Percentiles rank a stretch among this genome's conserved stretches.
phyloP scores from a whole-genome alignment of 1,140 invertebrate species.

The Rhizoglyphus robini region DNA sequence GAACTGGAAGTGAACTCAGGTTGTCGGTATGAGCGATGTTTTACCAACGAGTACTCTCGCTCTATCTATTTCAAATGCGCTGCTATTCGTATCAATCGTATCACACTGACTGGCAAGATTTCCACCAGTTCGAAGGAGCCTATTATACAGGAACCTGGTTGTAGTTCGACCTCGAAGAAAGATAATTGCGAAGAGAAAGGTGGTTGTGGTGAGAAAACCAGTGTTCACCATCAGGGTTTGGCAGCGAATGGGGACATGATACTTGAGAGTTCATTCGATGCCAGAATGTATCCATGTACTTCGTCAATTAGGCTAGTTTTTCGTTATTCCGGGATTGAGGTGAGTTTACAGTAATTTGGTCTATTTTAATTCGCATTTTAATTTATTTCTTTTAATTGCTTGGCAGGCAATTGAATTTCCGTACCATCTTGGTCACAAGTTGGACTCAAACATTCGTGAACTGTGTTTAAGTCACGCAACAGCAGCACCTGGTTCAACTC shows the following conservation, averaged over 20 bases:
- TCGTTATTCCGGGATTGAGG: not conserved
- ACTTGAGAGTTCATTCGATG: not conserved
- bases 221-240: no score
- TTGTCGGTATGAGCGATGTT: slow-evolving; percentile 8
- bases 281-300: slow-evolving; percentile 13
- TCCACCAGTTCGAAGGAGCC: not conserved
- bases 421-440: slow-evolving; percentile 1
- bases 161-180: not conserved
- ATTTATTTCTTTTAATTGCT: not conserved
- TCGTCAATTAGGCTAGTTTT: not conserved
- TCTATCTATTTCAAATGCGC: slow-evolving; percentile 11
- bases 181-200: not conserved
- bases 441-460: not conserved
- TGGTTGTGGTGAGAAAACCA: not conserved
- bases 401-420: not conserved
- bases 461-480: not conserved
- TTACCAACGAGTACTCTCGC: not conserved
- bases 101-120: not conserved
- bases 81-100: slow-evolving; percentile 6
- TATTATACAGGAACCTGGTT: not conserved
- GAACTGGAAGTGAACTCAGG: slow-evolving; percentile 1
- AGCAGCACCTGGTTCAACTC: not conserved
- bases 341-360: not conserved
- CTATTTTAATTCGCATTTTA: not conserved
- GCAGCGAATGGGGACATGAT: not conserved